A percentile compares a stretch with the other conserved stretches of the same genome.
Evolutionary conservation across 2,888 invertebrate species (phyloP).

Genomic region (Lepidochitona cinerea): DNA sequence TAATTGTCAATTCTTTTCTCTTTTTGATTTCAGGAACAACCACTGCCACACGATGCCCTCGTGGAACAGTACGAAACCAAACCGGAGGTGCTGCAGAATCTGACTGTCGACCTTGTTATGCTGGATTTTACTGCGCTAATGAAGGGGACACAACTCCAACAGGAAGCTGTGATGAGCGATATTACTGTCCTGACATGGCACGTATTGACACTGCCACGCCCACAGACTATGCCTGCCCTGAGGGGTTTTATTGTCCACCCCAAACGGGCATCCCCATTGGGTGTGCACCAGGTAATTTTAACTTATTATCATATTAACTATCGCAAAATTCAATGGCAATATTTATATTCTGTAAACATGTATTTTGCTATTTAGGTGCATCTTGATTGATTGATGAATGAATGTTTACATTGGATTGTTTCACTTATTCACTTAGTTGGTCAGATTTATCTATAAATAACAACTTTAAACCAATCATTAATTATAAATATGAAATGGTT

Average conservation of each 20-base stretch:
- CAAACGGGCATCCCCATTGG: slow-evolving; percentile 47
- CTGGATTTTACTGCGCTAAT: slow-evolving; percentile 51
- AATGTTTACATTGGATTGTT: no score
- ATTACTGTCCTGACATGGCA: slow-evolving; percentile 56
- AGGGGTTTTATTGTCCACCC: slow-evolving; percentile 53
- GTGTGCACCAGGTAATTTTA: slow-evolving; percentile 52
- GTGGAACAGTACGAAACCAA: slow-evolving; percentile 52
- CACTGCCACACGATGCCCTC: slow-evolving; percentile 45
- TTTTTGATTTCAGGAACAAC: slow-evolving; percentile 43
- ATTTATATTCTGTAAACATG: no score
- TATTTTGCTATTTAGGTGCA: no score
- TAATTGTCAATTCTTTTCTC: no score
- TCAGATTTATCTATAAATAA: no score
- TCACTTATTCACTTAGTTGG: no score
- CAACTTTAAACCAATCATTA: no score
- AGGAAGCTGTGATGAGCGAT: slow-evolving; percentile 48
- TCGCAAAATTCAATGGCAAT: no score
- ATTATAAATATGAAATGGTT: no score
- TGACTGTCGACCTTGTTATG: slow-evolving; percentile 57
- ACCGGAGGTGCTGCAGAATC: slow-evolving; percentile 40
- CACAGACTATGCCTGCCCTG: slow-evolving; percentile 45
- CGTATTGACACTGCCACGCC: slow-evolving; percentile 43
- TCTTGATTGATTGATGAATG: no score
- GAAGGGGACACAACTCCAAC: slow-evolving; percentile 41
- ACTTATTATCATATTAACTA: no score